Evolutionary conservation across 2,888 invertebrate species (phyloP).

Genomic region (Melinopterus prodromus): DNA sequence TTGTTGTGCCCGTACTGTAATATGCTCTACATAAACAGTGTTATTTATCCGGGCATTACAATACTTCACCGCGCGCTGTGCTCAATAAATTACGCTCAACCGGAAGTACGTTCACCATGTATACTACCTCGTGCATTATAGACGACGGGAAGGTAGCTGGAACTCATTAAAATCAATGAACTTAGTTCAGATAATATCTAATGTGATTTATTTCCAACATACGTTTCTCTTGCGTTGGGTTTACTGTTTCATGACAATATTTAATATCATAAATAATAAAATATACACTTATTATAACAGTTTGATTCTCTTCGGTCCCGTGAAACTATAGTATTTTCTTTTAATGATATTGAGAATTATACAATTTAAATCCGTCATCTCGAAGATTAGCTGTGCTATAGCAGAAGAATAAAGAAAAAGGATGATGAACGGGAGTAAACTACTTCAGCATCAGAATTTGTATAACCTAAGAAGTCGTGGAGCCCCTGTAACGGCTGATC

Average conservation of each 20-base stretch:
- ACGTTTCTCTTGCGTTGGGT: background rate
- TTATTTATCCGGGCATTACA: background rate
- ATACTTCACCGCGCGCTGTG: background rate
- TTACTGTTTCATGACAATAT: background rate
- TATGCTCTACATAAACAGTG: slow-evolving; percentile 4
- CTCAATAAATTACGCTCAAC: background rate
- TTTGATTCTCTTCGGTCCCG: too few species aligned
- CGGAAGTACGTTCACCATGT: background rate
- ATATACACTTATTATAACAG: too few species aligned
- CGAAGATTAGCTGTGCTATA: too few species aligned
- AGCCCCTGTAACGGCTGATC: too few species aligned
- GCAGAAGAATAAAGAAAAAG: too few species aligned
- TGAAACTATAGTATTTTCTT: too few species aligned
- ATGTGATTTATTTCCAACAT: background rate
- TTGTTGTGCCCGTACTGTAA: background rate
- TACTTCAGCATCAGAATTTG: too few species aligned
- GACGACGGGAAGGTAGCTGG: background rate
- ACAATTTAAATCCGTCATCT: too few species aligned
- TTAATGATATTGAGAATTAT: too few species aligned
- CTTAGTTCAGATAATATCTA: slow-evolving; percentile 4
- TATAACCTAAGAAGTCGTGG: too few species aligned
- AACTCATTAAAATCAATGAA: background rate
- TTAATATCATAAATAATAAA: too few species aligned
- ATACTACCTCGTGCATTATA: background rate
- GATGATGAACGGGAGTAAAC: too few species aligned